Evolutionary conservation across 2,888 invertebrate species (phyloP), one percentile per base, ranked within the genome.

Genomic region (Muscina levida): DNA sequence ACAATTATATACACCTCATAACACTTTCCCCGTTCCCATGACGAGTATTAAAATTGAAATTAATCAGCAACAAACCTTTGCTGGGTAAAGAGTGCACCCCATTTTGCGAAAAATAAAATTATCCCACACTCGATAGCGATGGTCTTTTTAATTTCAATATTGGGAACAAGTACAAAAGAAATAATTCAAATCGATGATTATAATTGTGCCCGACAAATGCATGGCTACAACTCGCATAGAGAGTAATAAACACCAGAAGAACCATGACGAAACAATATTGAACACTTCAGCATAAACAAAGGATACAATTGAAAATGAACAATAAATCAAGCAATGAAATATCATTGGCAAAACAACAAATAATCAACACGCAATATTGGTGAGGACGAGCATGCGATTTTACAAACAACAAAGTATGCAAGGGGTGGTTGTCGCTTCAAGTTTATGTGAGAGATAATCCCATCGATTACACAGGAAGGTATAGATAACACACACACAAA

Each of bases 261-360:
- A 73, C 80, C 80, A 70, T 80, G 71, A 75, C 79, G 76, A 83
- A 85, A 82, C 84, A 83, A 84, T 84, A 85, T 84, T 84, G 84
- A 84, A 84, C 81, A 83, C 83, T 82, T 84, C 84, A 84, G 56
- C 67, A 51, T 19, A 72, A 72, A 59, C 42, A 65, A 67, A 56
- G 72, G 70, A 75, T 46, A 59, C 62, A 82, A 71, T 67, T 67
- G 26, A 66, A 48, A 46, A 15, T 46, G 46, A 19, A 62, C 62
- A 42, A 57, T 31, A 26, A 39, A 59, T 5, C 31, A 62, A 62
- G 26, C 42, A 65, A 65, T 65, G 26, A 44, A 48, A 48, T n/a
- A 48, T 46, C 3, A 66, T 66, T 51, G 56, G 57, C 57, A 71
- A 80, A 80, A 80, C 65, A 51, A 37, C 68, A 80, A 72, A 71